These are phyloP conservation scores for Gymnarchus niloticus DNA, from an alignment of 2,113 vertebrate genomes.

Conservation along the genomic window DNA sequence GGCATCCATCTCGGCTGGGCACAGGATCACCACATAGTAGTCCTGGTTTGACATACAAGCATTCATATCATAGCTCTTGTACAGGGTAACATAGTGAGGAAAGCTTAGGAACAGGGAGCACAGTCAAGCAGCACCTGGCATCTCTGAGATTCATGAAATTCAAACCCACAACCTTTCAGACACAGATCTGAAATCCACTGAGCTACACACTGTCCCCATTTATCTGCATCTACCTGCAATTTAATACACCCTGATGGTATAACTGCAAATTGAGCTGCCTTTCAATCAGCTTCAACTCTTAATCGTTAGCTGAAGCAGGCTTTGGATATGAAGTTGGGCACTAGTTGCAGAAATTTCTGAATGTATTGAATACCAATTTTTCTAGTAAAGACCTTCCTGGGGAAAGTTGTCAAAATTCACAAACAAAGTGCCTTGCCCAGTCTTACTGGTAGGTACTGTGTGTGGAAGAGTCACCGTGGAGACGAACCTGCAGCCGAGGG, in stretches of 20 bases:
- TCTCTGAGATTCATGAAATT: neutral
- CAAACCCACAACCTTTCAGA: neutral
- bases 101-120: neutral
- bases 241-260: no score
- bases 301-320: neutral
- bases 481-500: slow-evolving; percentile 65
- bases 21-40: slow-evolving; percentile 76
- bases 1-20: slow-evolving; percentile 73
- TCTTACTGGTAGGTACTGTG: neutral
- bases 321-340: neutral
- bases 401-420: neutral
- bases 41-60: slow-evolving; percentile 53
- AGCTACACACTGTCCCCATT: no score
- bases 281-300: neutral
- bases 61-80: no score
- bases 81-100: no score
- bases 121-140: neutral
- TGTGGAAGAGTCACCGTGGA: neutral
- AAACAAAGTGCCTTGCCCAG: neutral
- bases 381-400: neutral
- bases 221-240: neutral
- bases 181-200: neutral
- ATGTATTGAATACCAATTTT: neutral
- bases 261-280: no score
- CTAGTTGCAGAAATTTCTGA: neutral